Evolutionary conservation across 2,797 vertebrate genomes (phyloP), one percentile per base, ranked within the genome.

Genomic region (Myotis vivesi): DNA sequence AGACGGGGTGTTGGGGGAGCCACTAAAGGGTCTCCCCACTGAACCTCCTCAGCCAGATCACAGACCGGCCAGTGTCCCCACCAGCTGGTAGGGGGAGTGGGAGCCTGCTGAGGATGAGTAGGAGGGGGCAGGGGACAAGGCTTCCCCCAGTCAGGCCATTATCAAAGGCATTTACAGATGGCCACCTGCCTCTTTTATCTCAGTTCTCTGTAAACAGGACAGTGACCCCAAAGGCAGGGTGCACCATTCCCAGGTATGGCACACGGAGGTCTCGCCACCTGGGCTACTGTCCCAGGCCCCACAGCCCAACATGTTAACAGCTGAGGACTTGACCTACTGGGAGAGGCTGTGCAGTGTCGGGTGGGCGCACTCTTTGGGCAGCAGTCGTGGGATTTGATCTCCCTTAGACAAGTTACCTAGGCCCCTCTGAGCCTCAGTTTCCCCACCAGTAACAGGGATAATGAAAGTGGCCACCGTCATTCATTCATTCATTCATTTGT

Each of bases 311-410:
- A 12, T 23, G 36, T 83, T 82, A 68, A n/a, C 19, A 38, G 64
- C 38, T 2, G 1, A 76, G 46, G 53, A 30, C 0, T 1, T 33
- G n/a, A 33, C 46, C 59, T 55, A 1, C 1, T 19, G 12, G 6
- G 11, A 23, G 23, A 8, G 23, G 57, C 28, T 12, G 9, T 30
- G 16, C 25, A 1, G 20, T 13, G 25, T 57, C 2, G 28, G 3
- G 17, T 3, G 28, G 38, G 8, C 7, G 3, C 2, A 2, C 66
- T 36, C 36, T 72, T 19, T n/a, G 28, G 80, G 49, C 84, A 25
- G 15, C 49, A 59, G 55, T 16, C 17, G 62, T 81, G 72, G 64
- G 4, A 16, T 6, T 76, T 77, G 36, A 38, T n/a, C 59, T 66
- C 13, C 69, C 15, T n/a, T 17, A 13, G 55, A 77, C 2, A 3